A percentile compares a stretch with the other conserved stretches of the same genome.
Evolutionary conservation across 2,797 vertebrate species (phyloP).

Genomic region (Chaenodraco wilsoni): DNA sequence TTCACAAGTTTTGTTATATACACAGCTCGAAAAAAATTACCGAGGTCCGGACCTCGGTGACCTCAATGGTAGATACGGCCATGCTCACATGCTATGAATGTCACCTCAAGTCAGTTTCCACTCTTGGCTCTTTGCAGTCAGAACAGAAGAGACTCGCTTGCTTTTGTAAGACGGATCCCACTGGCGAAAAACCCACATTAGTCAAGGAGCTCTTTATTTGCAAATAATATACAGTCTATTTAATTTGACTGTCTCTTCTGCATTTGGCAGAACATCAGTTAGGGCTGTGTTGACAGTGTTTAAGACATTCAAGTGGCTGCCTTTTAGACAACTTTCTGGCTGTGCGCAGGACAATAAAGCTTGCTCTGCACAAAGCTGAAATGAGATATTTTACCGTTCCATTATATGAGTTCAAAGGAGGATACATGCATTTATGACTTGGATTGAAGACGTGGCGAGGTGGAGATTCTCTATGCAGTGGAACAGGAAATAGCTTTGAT

Average conservation of each 20-base stretch:
- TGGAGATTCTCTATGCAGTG: constrained; percentile 22
- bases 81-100: constrained; percentile 55
- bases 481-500: constrained; percentile 20
- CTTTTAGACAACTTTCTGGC: constrained; percentile 50
- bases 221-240: constrained; percentile 63
- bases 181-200: constrained; percentile 50
- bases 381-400: constrained; percentile 62
- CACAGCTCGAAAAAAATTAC: no score
- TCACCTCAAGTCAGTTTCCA: constrained; percentile 70
- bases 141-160: constrained; percentile 34
- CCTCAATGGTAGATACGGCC: no score
- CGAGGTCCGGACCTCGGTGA: no score
- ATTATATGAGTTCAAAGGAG: constrained; percentile 60
- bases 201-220: constrained; percentile 57
- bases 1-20: no score
- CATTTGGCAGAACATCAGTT: constrained; percentile 63
- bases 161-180: constrained; percentile 41
- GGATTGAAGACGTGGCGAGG: constrained; percentile 28
- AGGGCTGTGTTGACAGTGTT: constrained; percentile 64
- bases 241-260: constrained; percentile 61
- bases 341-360: constrained; percentile 49
- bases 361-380: constrained; percentile 48
- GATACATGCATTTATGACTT: constrained; percentile 48
- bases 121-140: constrained; percentile 36
- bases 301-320: constrained; percentile 47